These are phyloP conservation scores for Moxostoma hubbsi DNA, from an alignment of 2,797 vertebrate species.

Conservation along the genomic window DNA sequence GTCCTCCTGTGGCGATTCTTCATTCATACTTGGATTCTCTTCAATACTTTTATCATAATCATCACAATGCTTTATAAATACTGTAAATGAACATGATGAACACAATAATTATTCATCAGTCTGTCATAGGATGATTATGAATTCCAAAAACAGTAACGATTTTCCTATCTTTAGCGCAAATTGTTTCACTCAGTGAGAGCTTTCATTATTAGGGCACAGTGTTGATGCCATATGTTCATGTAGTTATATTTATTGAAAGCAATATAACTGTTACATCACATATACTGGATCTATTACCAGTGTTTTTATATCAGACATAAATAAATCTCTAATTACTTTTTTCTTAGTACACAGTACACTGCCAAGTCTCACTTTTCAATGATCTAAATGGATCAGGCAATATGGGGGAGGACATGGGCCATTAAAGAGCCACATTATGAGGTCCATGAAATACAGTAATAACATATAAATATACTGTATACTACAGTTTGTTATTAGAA, in stretches of 20 bases:
- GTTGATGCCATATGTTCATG: slow-evolving; percentile 18
- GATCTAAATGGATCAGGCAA: slow-evolving; percentile 26
- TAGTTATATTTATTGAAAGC: slow-evolving; percentile 21
- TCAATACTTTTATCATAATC: slow-evolving; percentile 40
- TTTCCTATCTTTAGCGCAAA: slow-evolving; percentile 3
- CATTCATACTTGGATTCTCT: slow-evolving; percentile 44
- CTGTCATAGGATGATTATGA: slow-evolving; percentile 43
- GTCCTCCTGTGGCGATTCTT: slow-evolving; percentile 31
- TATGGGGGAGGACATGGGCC: slow-evolving; percentile 14
- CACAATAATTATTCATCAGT: slow-evolving; percentile 43
- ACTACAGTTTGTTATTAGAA: slow-evolving; percentile 16
- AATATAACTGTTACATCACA: slow-evolving; percentile 13
- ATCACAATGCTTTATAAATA: slow-evolving; percentile 43
- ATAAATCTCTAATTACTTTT: slow-evolving; percentile 36
- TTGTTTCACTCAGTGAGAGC: neutral
- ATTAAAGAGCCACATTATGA: slow-evolving; percentile 29
- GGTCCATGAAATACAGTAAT: slow-evolving; percentile 22
- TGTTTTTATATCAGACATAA: slow-evolving; percentile 13
- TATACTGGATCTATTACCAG: slow-evolving; percentile 23
- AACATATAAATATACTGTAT: neutral
- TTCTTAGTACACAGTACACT: neutral
- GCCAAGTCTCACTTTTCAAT: slow-evolving; percentile 18
- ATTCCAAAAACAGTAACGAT: slow-evolving; percentile 8
- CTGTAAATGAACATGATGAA: slow-evolving; percentile 33
- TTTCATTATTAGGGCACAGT: neutral